Percentiles rank a stretch among this genome's conserved stretches.
phyloP scores from a whole-genome alignment of 1,140 invertebrate species.

The Apis florea region DNA sequence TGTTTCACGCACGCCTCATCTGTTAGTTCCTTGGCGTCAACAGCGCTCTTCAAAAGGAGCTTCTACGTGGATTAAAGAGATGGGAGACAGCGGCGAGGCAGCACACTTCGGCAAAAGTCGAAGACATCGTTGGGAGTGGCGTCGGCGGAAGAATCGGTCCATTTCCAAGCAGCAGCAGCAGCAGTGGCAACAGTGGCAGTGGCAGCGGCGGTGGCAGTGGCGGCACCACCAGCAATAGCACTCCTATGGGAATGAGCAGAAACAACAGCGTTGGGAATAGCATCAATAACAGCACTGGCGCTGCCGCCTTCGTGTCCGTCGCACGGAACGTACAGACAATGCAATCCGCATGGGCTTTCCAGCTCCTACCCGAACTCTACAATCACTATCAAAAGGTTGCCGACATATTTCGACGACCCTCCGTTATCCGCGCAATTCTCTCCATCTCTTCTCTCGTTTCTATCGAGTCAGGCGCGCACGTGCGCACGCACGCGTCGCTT shows the following conservation, averaged over 20 bases:
- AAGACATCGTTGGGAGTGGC: not conserved
- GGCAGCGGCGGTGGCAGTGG: not conserved
- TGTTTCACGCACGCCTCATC: conserved; percentile 73
- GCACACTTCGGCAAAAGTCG: conserved; percentile 30
- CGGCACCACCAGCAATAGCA: not conserved
- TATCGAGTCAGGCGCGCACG: not conserved
- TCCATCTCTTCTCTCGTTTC: not conserved
- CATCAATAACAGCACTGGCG: not conserved
- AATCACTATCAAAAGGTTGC: conserved; percentile 91
- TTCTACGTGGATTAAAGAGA: conserved; percentile 81
- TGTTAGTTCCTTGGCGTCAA: conserved; percentile 77
- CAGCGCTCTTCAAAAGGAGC: conserved; percentile 81
- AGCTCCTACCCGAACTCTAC: conserved; percentile 90
- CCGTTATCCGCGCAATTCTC: not conserved
- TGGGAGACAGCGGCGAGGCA: conserved; percentile 66
- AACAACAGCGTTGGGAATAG: not conserved
- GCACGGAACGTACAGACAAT: conserved; percentile 77
- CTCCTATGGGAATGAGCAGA: not conserved
- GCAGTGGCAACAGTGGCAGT: too few species aligned
- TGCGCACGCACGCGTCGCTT: not conserved
- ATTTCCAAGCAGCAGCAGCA: not conserved
- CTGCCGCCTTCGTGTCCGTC: conserved; percentile 41
- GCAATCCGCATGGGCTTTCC: conserved; percentile 87
- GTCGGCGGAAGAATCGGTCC: not conserved
- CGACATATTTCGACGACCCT: conserved; percentile 30